A percentile compares a stretch with the other conserved stretches of the same genome.
phyloP scores from a whole-genome alignment of 1,140 invertebrate species.

The Carcinoscorpius rotundicauda region DNA sequence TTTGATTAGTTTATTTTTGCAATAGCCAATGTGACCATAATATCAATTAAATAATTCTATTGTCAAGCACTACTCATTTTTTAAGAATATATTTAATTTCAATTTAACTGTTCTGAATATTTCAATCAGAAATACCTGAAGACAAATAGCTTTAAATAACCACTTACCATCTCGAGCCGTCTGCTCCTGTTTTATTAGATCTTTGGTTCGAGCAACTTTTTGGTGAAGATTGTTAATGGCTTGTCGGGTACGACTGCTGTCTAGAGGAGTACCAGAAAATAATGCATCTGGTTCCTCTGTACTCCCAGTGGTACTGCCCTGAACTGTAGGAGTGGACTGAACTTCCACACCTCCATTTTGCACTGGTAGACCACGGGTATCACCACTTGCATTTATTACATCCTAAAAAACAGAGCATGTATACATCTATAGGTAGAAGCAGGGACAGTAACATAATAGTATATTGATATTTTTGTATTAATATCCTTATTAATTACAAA shows the following conservation, averaged over 20 bases:
- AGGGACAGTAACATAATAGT: neutral
- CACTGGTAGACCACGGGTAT: constrained; percentile 5
- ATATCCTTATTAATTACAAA: too few relatives aligned
- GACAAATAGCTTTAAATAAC: constrained; percentile 1
- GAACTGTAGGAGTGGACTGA: constrained; percentile 7
- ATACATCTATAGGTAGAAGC: neutral
- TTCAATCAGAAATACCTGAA: constrained; percentile 4
- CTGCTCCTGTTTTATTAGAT: constrained; percentile 78
- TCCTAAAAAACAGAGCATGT: too few relatives aligned
- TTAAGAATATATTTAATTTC: too few relatives aligned
- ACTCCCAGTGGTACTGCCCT: constrained; percentile 9
- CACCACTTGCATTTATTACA: constrained; percentile 3
- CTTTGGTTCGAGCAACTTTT: constrained; percentile 76
- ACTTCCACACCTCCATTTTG: neutral
- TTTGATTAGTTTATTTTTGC: too few relatives aligned
- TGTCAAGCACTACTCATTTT: too few relatives aligned
- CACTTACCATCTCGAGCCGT: constrained; percentile 59
- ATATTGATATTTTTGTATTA: too few relatives aligned
- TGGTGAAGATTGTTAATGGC: constrained; percentile 70
- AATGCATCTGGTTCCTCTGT: too few relatives aligned
- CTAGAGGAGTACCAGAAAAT: constrained; percentile 10
- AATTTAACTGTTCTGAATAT: too few relatives aligned
- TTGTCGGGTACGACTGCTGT: constrained; percentile 33
- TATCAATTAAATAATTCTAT: too few relatives aligned
- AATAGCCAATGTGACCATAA: too few relatives aligned